phyloP scores from a whole-genome alignment of 2,888 invertebrate genomes.

The Pocota personata region DNA sequence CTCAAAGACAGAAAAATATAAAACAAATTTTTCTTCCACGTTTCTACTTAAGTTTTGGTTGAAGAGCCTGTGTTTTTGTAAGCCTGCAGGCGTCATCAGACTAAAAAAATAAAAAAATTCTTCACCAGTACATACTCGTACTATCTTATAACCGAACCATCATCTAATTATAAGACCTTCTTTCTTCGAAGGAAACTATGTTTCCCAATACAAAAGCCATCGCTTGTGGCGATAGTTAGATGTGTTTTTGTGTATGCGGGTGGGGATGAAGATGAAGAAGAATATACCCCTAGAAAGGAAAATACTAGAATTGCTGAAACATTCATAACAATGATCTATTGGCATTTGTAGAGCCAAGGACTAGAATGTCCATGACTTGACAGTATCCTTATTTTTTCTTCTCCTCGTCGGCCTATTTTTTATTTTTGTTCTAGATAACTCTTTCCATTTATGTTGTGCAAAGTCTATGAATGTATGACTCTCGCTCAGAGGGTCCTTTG shows the following conservation, averaged over 20 bases:
- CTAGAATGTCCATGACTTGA: slow-evolving; percentile 66
- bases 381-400: slow-evolving; percentile 30
- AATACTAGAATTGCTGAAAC: slow-evolving; percentile 69
- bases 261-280: background rate
- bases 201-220: slow-evolving; percentile 39
- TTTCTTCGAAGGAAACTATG: slow-evolving; percentile 23
- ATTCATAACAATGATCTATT: slow-evolving; percentile 73
- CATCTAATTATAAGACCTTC: slow-evolving; percentile 66
- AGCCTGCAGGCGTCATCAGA: slow-evolving; percentile 48
- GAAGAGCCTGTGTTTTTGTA: slow-evolving; percentile 13
- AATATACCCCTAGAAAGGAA: slow-evolving; percentile 48
- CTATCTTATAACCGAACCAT: slow-evolving; percentile 44
- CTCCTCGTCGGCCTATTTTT: background rate
- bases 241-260: slow-evolving; percentile 15
- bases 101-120: background rate
- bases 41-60: slow-evolving; percentile 13
- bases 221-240: slow-evolving; percentile 46
- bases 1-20: slow-evolving; percentile 16
- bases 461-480: slow-evolving; percentile 53
- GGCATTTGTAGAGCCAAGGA: slow-evolving; percentile 64
- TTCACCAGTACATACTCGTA: slow-evolving; percentile 25
- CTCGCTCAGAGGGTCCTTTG: slow-evolving; percentile 44
- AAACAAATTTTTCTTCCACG: slow-evolving; percentile 7
- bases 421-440: slow-evolving; percentile 36
- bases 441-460: slow-evolving; percentile 59